A percentile compares a stretch with the other conserved stretches of the same genome.
Conservation (phyloP, 2,888 invertebrate genomes). For the Allacma fusca region DNA sequence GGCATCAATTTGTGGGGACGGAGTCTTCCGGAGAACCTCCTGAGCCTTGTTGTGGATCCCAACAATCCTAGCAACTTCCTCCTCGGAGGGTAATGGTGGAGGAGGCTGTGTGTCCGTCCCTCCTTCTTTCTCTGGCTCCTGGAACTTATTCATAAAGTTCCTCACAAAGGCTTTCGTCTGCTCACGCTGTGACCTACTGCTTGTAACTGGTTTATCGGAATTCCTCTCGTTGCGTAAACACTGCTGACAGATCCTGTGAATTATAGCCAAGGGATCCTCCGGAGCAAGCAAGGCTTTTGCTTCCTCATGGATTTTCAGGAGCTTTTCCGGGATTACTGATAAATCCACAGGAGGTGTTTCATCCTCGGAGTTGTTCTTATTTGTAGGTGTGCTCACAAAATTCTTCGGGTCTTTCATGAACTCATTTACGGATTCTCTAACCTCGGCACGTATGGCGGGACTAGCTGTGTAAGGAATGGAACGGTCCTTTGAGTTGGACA, state of each 20-base stretch:
- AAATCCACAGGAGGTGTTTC: background rate
- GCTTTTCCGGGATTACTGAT: background rate
- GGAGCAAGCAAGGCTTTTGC: constrained; percentile 6
- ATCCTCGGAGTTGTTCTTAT: background rate
- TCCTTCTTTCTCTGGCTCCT: background rate
- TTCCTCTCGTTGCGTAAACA: background rate
- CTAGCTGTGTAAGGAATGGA: constrained; percentile 2
- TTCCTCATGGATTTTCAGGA: constrained; percentile 16
- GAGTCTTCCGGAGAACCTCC: background rate
- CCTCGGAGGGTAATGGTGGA: background rate
- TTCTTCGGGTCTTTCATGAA: constrained; percentile 9
- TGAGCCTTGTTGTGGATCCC: background rate
- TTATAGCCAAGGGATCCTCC: background rate
- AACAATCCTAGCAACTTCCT: background rate
- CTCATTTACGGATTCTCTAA: background rate
- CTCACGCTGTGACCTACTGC: background rate
- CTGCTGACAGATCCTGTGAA: constrained; percentile 20
- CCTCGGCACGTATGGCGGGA: constrained; percentile 13
- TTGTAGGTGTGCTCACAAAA: background rate
- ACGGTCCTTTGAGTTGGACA: background rate
- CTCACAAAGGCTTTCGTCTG: background rate
- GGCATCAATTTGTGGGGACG: background rate
- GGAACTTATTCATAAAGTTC: background rate
- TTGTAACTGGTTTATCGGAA: constrained; percentile 1
- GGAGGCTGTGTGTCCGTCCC: background rate